Evolutionary conservation across 2,113 vertebrate genomes (phyloP), one percentile per base, ranked within the genome.

Genomic region (Andinoacara biseriatus): DNA sequence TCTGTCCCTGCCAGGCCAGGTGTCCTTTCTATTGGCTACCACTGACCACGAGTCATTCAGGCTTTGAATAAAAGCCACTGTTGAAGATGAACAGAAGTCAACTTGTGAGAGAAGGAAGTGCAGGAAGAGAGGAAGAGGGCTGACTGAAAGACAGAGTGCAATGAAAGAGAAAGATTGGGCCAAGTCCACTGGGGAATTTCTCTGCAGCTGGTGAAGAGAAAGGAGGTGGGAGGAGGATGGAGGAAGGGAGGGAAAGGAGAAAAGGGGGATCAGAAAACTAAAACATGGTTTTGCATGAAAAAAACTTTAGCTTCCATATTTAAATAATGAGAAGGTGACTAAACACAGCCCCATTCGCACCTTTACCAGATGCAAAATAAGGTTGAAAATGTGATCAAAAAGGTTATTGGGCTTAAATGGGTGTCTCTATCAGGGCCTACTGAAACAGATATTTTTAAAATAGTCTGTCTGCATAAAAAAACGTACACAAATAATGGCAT

Each of bases 91-190:
- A 95, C 93, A 95, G 87, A 91, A 91, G 92, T 91, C 87, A 90
- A 86, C 90, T 92, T 94, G 93, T 95, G 90, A 92, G 84, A 80
- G 85, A 86, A 86, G 88, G 91, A 86, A 90, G 88, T 75, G 82
- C 93, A 93, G 95, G 94, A 94, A 94, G 94, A 92, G 93, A 94
- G 93, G 92, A 93, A 94, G 95, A 84, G 84, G 85, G 90, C 59
- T 31, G 60, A 78, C 52, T 87, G 82, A 94, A 95, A 92, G 88
- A 94, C 74, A 74, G 85, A 78, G 87, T 74, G 92, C 83, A 86
- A 90, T 92, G 91, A 93, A 93, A 92, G 91, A 74, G 72, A 90
- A 60, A 54, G 76, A 83, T 62, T 65, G 85, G 88, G 92, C 93
- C 90, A 93, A 93, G 84, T 91, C 83, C 86, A 91, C 88, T 88